These are phyloP conservation scores for Nasonia longicornis DNA, from an alignment of 1,140 invertebrate species.

Conservation along the genomic window DNA sequence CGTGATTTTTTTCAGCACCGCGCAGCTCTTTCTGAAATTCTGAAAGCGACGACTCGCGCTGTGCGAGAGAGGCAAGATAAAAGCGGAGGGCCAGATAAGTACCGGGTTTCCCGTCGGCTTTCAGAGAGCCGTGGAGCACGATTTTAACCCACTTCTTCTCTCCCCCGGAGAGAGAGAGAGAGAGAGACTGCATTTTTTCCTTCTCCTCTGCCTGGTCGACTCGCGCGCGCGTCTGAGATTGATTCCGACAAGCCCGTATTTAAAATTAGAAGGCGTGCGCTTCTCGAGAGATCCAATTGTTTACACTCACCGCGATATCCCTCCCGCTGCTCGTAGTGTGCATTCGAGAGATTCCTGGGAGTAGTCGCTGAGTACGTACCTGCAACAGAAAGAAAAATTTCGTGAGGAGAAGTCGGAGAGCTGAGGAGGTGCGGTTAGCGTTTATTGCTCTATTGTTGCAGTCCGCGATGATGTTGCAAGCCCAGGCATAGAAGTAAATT, in stretches of 20 bases:
- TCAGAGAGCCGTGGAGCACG: slow-evolving; percentile 4
- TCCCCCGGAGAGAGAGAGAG: neutral
- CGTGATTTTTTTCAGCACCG: neutral
- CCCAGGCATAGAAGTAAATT: neutral
- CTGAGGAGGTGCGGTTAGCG: neutral
- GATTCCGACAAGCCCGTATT: slow-evolving; percentile 8
- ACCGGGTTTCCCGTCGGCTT: neutral
- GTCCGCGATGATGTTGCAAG: neutral
- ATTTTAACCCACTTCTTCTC: slow-evolving; percentile 31
- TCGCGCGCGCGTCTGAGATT: neutral
- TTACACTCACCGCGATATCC: neutral
- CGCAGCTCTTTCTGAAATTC: slow-evolving; percentile 14
- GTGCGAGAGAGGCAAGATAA: neutral
- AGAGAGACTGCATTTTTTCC: neutral
- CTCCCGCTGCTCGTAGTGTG: neutral
- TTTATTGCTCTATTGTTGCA: slow-evolving; percentile 20
- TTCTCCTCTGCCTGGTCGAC: neutral
- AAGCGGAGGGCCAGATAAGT: neutral
- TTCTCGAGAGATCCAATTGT: slow-evolving; percentile 6
- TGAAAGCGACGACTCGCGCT: neutral
- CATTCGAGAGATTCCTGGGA: neutral
- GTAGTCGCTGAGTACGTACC: neutral
- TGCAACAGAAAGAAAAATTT: neutral
- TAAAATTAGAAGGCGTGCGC: slow-evolving; percentile 23
- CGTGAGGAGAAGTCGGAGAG: neutral